These are phyloP conservation scores for Osmerus eperlanus DNA, from an alignment of 2,113 vertebrate genomes.

Conservation along the genomic window DNA sequence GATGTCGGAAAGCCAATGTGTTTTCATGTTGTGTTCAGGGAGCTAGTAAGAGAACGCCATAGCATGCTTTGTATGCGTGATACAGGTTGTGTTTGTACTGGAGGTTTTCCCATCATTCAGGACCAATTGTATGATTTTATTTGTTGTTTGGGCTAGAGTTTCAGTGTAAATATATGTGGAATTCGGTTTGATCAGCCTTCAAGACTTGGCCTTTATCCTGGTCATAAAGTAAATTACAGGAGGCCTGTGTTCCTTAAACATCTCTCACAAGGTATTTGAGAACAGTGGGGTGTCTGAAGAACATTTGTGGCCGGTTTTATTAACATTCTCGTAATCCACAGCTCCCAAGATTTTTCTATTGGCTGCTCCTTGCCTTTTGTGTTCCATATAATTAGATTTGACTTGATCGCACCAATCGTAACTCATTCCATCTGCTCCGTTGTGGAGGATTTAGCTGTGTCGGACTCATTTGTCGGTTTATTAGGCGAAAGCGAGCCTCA, in stretches of 20 bases:
- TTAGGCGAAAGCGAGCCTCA: conserved; percentile 20
- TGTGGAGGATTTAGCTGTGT: conserved; percentile 40
- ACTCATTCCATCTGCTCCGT: conserved; percentile 55
- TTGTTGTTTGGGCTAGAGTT: no score
- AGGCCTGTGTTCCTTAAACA: conserved; percentile 22
- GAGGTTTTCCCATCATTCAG: no score
- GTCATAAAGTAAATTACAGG: not conserved
- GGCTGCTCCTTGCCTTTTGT: conserved; percentile 38
- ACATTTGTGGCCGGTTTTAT: conserved; percentile 36
- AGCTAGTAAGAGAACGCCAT: no score
- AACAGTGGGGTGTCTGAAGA: conserved; percentile 28
- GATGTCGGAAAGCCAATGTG: no score
- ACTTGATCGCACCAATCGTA: conserved; percentile 46
- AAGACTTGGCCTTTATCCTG: no score
- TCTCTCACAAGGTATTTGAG: conserved; percentile 41
- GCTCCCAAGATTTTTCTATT: conserved; percentile 30
- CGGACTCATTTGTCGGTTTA: conserved; percentile 35
- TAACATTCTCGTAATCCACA: conserved; percentile 41
- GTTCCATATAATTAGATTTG: conserved; percentile 53
- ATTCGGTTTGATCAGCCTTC: no score
- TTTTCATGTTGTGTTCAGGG: no score
- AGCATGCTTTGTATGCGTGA: no score
- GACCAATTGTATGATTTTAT: no score
- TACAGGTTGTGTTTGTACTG: no score
- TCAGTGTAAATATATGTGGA: no score